Evolutionary conservation across 2,888 invertebrate species (phyloP).

Genomic region (Ochlodes sylvanus): DNA sequence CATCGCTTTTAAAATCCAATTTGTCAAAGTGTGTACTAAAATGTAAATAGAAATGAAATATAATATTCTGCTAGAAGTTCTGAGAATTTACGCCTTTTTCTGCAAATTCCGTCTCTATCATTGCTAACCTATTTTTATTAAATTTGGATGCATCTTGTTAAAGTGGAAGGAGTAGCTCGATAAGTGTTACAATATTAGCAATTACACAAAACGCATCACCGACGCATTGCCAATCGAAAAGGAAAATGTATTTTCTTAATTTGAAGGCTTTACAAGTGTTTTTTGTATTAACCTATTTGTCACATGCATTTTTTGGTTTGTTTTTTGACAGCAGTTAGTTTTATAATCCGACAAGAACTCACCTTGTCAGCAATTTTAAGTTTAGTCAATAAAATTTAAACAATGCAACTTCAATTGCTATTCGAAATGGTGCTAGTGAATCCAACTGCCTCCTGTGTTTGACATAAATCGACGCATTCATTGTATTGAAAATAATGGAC

Average conservation of each 20-base stretch:
- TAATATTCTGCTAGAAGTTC: slow-evolving; percentile 2
- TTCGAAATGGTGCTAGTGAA: background rate
- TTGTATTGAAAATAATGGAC: background rate
- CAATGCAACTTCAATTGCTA: background rate
- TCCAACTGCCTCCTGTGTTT: background rate
- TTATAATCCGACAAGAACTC: background rate
- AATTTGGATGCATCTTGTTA: too few species aligned
- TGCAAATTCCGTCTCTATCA: background rate
- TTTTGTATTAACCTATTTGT: too few species aligned
- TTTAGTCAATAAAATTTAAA: background rate
- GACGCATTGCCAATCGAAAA: too few species aligned
- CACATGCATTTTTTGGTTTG: too few species aligned
- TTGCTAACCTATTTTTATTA: background rate
- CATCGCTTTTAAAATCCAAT: slow-evolving; percentile 26
- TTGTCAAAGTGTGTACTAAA: slow-evolving; percentile 32
- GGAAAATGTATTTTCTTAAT: too few species aligned
- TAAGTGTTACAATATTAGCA: too few species aligned
- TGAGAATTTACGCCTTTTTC: slow-evolving; percentile 1
- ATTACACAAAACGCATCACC: too few species aligned
- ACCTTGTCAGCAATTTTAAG: background rate
- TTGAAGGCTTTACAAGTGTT: too few species aligned
- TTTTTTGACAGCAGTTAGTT: too few species aligned
- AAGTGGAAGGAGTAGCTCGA: too few species aligned
- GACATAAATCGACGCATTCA: background rate
- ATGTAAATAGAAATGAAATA: slow-evolving; percentile 22